phyloP scores from a whole-genome alignment of 2,888 invertebrate species.

The Thera britannica region DNA sequence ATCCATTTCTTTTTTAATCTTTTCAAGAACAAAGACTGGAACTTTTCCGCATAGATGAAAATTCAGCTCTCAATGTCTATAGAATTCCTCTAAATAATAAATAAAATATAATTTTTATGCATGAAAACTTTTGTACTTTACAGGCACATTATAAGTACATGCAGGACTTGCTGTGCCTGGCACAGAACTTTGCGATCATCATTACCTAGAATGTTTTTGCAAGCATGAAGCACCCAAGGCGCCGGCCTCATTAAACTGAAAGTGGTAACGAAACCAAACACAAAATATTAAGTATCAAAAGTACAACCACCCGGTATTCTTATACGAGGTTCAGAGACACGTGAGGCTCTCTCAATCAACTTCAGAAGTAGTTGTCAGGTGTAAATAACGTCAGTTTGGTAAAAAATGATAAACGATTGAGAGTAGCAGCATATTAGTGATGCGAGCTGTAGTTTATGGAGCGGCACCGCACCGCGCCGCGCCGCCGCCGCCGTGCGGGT shows the following conservation, averaged over 20 bases:
- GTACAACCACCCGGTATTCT: slow-evolving; percentile 7
- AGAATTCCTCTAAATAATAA: too few relatives aligned
- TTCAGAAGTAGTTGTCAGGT: not conserved
- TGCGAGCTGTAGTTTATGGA: slow-evolving; percentile 31
- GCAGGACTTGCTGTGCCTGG: not conserved
- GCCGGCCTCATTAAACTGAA: slow-evolving; percentile 18
- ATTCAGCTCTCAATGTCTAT: too few relatives aligned
- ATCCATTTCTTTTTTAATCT: too few relatives aligned
- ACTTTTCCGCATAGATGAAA: too few relatives aligned
- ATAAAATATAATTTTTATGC: not conserved
- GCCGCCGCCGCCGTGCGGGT: slow-evolving; percentile 7
- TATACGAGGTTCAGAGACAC: not conserved
- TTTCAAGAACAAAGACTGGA: too few relatives aligned
- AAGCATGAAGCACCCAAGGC: not conserved
- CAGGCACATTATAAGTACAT: not conserved
- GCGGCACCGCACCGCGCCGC: slow-evolving; percentile 22
- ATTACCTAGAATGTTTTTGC: not conserved
- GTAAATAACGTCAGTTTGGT: not conserved
- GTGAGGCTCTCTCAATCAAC: not conserved
- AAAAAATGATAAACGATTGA: not conserved
- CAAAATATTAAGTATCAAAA: slow-evolving; percentile 19
- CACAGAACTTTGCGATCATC: not conserved
- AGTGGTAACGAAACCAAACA: slow-evolving; percentile 12
- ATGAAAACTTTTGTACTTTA: too few relatives aligned
- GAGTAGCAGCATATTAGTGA: slow-evolving; percentile 5